Evolutionary conservation across 2,888 invertebrate species (phyloP).

Genomic region (Druceiella hillmani): DNA sequence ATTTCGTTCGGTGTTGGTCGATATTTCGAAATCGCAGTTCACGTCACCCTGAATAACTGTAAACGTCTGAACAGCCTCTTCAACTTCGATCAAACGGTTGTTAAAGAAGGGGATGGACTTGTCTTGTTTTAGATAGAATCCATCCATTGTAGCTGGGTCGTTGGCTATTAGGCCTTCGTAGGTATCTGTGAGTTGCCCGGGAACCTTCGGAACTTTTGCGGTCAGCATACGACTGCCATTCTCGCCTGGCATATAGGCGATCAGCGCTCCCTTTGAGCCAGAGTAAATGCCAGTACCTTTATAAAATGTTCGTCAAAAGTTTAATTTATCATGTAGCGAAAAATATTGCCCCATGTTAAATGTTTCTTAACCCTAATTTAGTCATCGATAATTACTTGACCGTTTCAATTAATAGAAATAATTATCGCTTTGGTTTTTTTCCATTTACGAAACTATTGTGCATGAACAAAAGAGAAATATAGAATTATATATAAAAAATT

Average conservation of each 20-base stretch:
- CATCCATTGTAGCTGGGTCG: constrained; percentile 32
- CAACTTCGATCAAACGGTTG: constrained; percentile 27
- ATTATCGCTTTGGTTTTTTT: too few species aligned
- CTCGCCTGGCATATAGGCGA: constrained; percentile 42
- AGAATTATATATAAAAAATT: too few species aligned
- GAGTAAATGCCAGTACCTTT: constrained; percentile 72
- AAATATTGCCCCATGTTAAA: too few species aligned
- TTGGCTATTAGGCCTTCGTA: constrained; percentile 35
- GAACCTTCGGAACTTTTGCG: constrained; percentile 43
- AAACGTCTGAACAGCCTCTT: constrained; percentile 32
- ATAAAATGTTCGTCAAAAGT: constrained; percentile 1
- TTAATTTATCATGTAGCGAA: background rate
- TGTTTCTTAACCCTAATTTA: too few species aligned
- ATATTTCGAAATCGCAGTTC: constrained; percentile 36
- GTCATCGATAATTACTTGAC: too few species aligned
- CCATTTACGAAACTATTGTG: too few species aligned
- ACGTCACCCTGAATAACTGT: constrained; percentile 36
- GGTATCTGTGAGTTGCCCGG: constrained; percentile 36
- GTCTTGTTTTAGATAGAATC: constrained; percentile 38
- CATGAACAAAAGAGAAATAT: too few species aligned
- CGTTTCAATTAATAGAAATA: too few species aligned
- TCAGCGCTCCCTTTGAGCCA: constrained; percentile 45
- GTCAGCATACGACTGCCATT: constrained; percentile 39
- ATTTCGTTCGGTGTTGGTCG: too few species aligned
- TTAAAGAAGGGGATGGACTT: constrained; percentile 34